Conservation (phyloP, 2,797 vertebrate genomes). For the Diplodus puntazzo region DNA sequence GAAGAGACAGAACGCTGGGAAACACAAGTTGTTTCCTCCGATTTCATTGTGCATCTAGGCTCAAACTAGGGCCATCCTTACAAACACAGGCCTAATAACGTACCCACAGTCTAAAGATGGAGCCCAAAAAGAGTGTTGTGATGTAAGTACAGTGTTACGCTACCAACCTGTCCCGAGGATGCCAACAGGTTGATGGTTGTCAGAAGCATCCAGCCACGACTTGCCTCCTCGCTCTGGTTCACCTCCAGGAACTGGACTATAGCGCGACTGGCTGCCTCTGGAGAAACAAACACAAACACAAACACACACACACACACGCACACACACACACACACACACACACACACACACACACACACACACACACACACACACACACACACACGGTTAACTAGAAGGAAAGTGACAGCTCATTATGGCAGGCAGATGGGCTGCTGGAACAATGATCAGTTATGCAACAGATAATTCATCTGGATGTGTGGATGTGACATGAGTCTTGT, state of each 20-base stretch:
- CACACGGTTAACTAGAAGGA: constrained; percentile 18
- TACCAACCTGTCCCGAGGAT: constrained; percentile 96
- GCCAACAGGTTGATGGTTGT: constrained; percentile 98
- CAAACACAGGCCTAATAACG: not conserved
- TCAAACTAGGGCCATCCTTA: not conserved
- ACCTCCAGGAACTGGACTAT: constrained; percentile 99
- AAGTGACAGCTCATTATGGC: constrained; percentile 35
- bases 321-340: not conserved
- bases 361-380: not conserved
- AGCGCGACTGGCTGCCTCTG: constrained; percentile 98
- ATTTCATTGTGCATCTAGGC: constrained; percentile 5
- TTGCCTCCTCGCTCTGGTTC: constrained; percentile 98
- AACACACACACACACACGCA: not conserved
- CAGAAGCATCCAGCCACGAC: constrained; percentile 99
- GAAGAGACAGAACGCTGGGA: constrained; percentile 15
- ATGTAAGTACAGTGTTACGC: not conserved
- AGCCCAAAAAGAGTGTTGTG: not conserved
- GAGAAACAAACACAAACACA: constrained; percentile 2
- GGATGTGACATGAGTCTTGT: not conserved
- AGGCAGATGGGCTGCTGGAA: constrained; percentile 29
- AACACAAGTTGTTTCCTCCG: not conserved
- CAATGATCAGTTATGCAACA: constrained; percentile 40
- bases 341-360: not conserved
- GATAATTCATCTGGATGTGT: constrained; percentile 27
- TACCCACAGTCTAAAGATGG: not conserved